Evolutionary conservation across 2,797 vertebrate species (phyloP), one percentile per base, ranked within the genome.

Genomic region (Coregonus sp.): DNA sequence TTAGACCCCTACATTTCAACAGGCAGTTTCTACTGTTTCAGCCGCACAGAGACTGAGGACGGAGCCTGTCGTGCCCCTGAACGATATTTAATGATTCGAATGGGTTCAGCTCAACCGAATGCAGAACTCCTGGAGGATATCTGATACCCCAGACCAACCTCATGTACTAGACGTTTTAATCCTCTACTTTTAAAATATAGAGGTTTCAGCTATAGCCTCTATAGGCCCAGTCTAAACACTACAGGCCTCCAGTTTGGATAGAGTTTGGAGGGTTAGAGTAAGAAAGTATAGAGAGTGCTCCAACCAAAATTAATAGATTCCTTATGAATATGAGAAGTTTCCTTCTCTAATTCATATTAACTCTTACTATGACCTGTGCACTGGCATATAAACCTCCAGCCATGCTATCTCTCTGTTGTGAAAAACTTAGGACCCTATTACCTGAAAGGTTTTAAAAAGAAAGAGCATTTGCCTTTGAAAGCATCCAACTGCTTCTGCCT

Each of bases 21-120:
- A 73, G 81, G 87, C 93, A 94, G 90, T 95, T 95, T 94, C 94
- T 95, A 93, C 89, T 74, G 92, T 95, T 95, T 93, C 94, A 94
- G 93, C 89, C 92, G 67, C 93, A 91, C 88, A 87, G 87, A 89
- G 90, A 86, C 79, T 29, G 86, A 91, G 87, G 87, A 91, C 66
- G 70, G 81, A 90, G 87, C 83, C 82, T 74, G 84, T 81, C 81
- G 65, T 88, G 87, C 80, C 88, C 87, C 90, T 93, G 91, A 94
- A 92, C 86, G 93, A 87, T 93, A 93, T 93, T 93, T 94, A 94
- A 94, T 92, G 93, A 94, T 92, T 89, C 81, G 83, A 81, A 88
- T 85, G 84, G 91, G 86, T 83, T 84, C 79, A 85, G 89, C 82
- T 93, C 92, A 93, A 91, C 92, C 92, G 90, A 92, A 90, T 89